These are phyloP conservation scores for Apeira syringaria DNA, from an alignment of 2,888 invertebrate species.

Conservation along the genomic window DNA sequence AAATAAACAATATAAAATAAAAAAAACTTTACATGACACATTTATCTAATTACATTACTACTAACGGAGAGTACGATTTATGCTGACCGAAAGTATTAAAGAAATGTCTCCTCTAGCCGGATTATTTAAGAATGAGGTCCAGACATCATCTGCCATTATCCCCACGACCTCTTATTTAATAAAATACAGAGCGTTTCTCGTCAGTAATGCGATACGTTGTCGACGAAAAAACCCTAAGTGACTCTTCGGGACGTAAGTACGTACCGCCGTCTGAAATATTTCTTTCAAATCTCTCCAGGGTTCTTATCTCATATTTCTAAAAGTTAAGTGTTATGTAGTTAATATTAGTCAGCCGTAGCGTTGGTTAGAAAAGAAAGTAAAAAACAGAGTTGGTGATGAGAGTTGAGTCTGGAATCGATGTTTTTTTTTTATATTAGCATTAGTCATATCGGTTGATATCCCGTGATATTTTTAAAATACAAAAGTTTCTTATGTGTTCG, in stretches of 20 bases:
- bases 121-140: conserved; percentile 49
- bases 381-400: conserved; percentile 65
- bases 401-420: conserved; percentile 54
- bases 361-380: conserved; percentile 62
- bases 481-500: conserved; percentile 41
- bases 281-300: conserved; percentile 60
- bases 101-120: conserved; percentile 54
- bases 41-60: conserved; percentile 77
- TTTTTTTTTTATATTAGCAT: too few species aligned
- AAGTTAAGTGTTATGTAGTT: conserved; percentile 74
- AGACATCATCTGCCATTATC: conserved; percentile 47
- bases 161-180: conserved; percentile 50
- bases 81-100: conserved; percentile 69
- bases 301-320: conserved; percentile 69
- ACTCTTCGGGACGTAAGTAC: conserved; percentile 45
- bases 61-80: conserved; percentile 69
- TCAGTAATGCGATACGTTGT: conserved; percentile 48
- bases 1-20: too few species aligned
- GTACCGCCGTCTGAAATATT: conserved; percentile 48
- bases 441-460: conserved; percentile 57
- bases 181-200: conserved; percentile 48
- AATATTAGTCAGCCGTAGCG: conserved; percentile 68
- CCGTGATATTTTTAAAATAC: conserved; percentile 39
- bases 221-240: conserved; percentile 46
- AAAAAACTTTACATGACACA: conserved; percentile 77